These are phyloP conservation scores for Germaria angustata DNA, from an alignment of 2,888 invertebrate species.

Conservation along the genomic window DNA sequence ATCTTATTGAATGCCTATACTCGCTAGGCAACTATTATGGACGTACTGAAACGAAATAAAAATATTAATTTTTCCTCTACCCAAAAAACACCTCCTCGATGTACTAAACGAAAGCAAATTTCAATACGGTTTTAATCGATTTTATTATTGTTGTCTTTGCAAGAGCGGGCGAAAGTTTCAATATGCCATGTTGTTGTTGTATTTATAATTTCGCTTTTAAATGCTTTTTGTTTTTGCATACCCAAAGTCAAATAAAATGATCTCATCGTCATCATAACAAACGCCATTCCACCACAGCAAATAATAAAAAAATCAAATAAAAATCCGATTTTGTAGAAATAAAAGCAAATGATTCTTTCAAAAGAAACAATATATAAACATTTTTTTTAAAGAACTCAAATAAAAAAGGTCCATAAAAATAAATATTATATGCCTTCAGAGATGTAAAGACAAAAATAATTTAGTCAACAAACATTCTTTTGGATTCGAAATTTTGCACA, in stretches of 20 bases:
- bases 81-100: conserved; percentile 46
- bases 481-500: too few species aligned
- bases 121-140: conserved; percentile 53
- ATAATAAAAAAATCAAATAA: conserved; percentile 21
- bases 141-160: conserved; percentile 40
- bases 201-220: conserved; percentile 51
- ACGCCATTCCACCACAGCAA: conserved; percentile 32
- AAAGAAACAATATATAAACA: background rate
- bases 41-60: conserved; percentile 43
- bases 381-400: too few species aligned
- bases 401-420: conserved; percentile 28
- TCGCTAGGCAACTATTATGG: conserved; percentile 31
- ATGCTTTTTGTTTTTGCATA: conserved; percentile 64
- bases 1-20: background rate
- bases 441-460: too few species aligned
- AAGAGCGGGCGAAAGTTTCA: conserved; percentile 42
- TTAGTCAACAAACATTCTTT: conserved; percentile 22
- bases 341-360: conserved; percentile 39
- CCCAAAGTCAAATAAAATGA: conserved; percentile 72
- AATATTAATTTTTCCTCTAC: conserved; percentile 12
- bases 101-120: conserved; percentile 32
- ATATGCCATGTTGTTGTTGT: conserved; percentile 25
- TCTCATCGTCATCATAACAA: conserved; percentile 71
- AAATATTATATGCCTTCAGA: too few species aligned
- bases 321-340: conserved; percentile 45